A percentile compares a stretch with the other conserved stretches of the same genome.
Conservation (phyloP, 2,113 vertebrate genomes). For the Rattus rattus region DNA sequence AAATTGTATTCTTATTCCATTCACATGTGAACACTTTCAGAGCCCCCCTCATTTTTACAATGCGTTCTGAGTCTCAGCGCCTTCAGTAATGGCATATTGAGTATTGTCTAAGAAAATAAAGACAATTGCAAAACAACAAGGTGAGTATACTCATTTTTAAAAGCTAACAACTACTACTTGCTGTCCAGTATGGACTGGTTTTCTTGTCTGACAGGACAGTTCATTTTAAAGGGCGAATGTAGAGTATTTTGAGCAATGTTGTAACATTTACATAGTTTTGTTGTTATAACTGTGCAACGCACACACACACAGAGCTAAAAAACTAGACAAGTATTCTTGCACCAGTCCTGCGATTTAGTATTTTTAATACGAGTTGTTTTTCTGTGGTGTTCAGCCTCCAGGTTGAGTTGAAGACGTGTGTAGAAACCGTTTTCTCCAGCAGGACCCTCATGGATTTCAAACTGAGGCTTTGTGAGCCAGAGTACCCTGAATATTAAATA, state of each 20-base stretch:
- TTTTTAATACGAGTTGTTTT: conserved; percentile 12
- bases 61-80: neutral
- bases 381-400: neutral
- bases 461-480: neutral
- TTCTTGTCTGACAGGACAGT: neutral
- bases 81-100: neutral
- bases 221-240: neutral
- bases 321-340: neutral
- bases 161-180: neutral
- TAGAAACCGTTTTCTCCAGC: neutral
- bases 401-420: neutral
- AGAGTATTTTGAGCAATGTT: neutral
- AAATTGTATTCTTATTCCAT: neutral
- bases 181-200: neutral
- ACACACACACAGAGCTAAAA: neutral
- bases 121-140: neutral
- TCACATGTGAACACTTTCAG: neutral
- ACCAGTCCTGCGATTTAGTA: neutral
- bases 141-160: neutral
- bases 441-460: neutral
- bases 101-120: neutral
- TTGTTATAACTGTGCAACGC: neutral
- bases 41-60: neutral
- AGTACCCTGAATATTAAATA: neutral
- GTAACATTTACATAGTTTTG: neutral